phyloP scores from a whole-genome alignment of 2,113 vertebrate genomes.

The Syngnathus scovelli region DNA sequence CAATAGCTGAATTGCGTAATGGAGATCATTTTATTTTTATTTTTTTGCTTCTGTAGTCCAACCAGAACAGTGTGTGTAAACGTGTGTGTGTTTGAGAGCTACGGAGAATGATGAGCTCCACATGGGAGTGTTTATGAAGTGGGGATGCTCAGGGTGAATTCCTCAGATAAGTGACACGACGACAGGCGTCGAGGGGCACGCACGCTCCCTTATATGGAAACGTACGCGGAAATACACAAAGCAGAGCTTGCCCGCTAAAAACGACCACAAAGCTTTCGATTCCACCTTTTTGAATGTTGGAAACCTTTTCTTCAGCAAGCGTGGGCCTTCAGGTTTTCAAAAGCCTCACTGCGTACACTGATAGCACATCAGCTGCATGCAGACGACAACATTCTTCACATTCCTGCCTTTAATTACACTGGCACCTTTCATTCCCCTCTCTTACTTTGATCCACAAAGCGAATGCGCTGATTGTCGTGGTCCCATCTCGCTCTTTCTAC shows the following conservation, averaged over 20 bases:
- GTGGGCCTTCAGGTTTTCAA: constrained; percentile 4
- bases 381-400: constrained; percentile 62
- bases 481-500: constrained; percentile 11
- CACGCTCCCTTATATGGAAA: constrained; percentile 34
- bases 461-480: constrained; percentile 22
- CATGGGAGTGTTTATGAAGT: constrained; percentile 66
- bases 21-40: too few species aligned
- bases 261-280: constrained; percentile 1
- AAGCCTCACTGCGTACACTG: constrained; percentile 16
- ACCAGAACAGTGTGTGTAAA: background rate
- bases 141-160: constrained; percentile 59
- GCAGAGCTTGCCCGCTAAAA: background rate
- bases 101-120: constrained; percentile 37
- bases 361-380: constrained; percentile 40
- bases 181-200: constrained; percentile 30
- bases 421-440: constrained; percentile 45
- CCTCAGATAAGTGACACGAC: constrained; percentile 66
- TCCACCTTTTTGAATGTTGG: background rate
- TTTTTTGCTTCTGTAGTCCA: constrained; percentile 22
- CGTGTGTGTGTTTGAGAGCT: constrained; percentile 15
- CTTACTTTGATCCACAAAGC: constrained; percentile 32
- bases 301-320: constrained; percentile 7
- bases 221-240: constrained; percentile 26
- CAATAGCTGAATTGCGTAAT: constrained; percentile 5
- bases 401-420: constrained; percentile 56